These are phyloP conservation scores for Cephus sareptanus DNA, from an alignment of 2,888 invertebrate genomes.

Conservation along the genomic window DNA sequence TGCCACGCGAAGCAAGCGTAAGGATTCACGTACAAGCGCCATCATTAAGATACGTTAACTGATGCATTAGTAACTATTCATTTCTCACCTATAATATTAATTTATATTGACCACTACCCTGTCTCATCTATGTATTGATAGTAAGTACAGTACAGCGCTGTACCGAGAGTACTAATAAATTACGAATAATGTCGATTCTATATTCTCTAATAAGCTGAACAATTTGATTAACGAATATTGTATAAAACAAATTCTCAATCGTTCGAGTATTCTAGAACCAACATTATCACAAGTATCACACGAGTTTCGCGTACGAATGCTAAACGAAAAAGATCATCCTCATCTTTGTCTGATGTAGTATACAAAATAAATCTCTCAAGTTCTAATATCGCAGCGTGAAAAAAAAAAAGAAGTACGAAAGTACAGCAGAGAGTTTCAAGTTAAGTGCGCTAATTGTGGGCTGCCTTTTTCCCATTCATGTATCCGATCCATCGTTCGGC, in stretches of 20 bases:
- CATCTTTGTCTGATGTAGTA: neutral
- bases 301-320: neutral
- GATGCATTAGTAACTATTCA: neutral
- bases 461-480: slow-evolving; percentile 93
- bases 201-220: neutral
- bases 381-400: slow-evolving; percentile 1
- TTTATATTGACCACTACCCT: neutral
- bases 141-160: neutral
- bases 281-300: neutral
- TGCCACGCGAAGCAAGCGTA: neutral
- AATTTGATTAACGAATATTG: neutral
- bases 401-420: slow-evolving; percentile 4
- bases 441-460: slow-evolving; percentile 80
- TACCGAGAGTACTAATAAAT: neutral
- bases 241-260: neutral
- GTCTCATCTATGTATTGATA: neutral
- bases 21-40: neutral
- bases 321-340: neutral
- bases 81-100: neutral
- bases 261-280: neutral
- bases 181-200: neutral
- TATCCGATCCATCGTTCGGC: slow-evolving; percentile 95
- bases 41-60: neutral
- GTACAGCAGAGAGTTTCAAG: neutral
- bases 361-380: neutral